Base-by-base conservation (phyloP, 2,797 vertebrate species). In the Anisognathus igniventris region DNA sequence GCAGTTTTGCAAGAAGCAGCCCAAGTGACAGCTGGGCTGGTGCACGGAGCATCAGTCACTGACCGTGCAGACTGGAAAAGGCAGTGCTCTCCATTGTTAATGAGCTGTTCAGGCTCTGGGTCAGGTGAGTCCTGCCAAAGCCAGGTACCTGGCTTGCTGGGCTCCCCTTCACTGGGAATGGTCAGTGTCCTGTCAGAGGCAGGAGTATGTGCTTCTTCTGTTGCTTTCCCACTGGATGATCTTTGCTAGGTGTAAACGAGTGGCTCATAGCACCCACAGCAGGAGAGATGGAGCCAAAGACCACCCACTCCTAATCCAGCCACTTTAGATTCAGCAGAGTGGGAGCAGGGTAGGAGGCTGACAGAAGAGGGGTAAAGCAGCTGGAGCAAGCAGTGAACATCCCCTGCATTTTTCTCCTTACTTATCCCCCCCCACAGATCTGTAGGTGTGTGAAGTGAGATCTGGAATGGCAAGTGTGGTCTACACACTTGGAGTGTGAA, bases 121-220 rank as follows among this genome's bases (percentile, higher is more conserved):
- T 68, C 72, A 67, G 27, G 42, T 60, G 23, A 39, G 33, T 45
- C 20, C 14, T 67, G 67, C 30, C 48, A 76, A 70, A 76, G 33
- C n/a, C 47, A 31, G 31, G 39, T 51, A 5, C 27, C 45, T 75
- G 77, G 22, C 33, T 65, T 72, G 27, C 81, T 81, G 78, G 42
- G 31, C 35, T 79, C 23, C 15, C 10, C 30, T 48, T 27, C 37
- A 1, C 30, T 21, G 14, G 31, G 70, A 40, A 12, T 31, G 44
- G 20, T 51, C 64, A 37, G 21, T 8, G 14, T 47, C 13, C 71
- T 62, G 56, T 21, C 47, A 47, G 54, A 62, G 64, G 33, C 48
- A 80, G 61, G 31, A 61, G 14, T 37, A 11, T 0, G 0, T 71
- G 6, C 19, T 68, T 54, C 20, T 1, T 21, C 0, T 6, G 0